A percentile compares a stretch with the other conserved stretches of the same genome.
These are phyloP conservation scores for Sceloporus undulatus DNA, from an alignment of 2,113 vertebrate genomes.

Conservation along the genomic window DNA sequence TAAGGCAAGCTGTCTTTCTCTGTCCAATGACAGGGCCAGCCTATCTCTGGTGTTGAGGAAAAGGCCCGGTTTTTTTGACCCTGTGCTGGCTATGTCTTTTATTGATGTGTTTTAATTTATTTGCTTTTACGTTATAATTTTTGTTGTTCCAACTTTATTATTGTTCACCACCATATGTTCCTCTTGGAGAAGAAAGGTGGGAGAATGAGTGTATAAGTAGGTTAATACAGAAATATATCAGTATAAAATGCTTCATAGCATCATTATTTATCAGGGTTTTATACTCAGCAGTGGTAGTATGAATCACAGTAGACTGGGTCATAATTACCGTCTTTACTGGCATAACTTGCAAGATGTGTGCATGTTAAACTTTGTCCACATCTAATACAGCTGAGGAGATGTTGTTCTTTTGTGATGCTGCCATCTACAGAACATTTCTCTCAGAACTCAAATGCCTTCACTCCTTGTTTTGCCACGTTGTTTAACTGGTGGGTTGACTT, in stretches of 20 bases:
- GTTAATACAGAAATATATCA: not conserved
- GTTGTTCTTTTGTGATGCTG: not conserved
- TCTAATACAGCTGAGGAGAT: not conserved
- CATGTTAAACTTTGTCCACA: not conserved
- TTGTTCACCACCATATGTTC: too few relatives aligned
- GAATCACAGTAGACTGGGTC: not conserved
- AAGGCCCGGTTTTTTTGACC: too few relatives aligned
- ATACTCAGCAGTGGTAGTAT: not conserved
- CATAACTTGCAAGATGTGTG: not conserved
- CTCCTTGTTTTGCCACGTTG: not conserved
- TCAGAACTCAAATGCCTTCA: not conserved
- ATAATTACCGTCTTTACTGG: not conserved
- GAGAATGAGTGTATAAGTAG: too few relatives aligned
- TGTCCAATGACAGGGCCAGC: too few relatives aligned
- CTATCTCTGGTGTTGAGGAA: too few relatives aligned
- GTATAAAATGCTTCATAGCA: not conserved
- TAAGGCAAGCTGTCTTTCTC: too few relatives aligned
- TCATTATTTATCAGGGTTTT: not conserved
- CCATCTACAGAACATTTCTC: slow-evolving; percentile 22
- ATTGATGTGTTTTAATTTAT: too few relatives aligned
- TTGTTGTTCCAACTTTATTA: too few relatives aligned
- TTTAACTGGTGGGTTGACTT: not conserved
- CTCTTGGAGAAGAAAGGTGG: too few relatives aligned
- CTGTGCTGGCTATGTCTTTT: too few relatives aligned
- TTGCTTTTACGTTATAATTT: too few relatives aligned